A percentile compares a stretch with the other conserved stretches of the same genome.
These are phyloP conservation scores for Orycteropus afer DNA, from an alignment of 2,113 vertebrate species.

Conservation along the genomic window DNA sequence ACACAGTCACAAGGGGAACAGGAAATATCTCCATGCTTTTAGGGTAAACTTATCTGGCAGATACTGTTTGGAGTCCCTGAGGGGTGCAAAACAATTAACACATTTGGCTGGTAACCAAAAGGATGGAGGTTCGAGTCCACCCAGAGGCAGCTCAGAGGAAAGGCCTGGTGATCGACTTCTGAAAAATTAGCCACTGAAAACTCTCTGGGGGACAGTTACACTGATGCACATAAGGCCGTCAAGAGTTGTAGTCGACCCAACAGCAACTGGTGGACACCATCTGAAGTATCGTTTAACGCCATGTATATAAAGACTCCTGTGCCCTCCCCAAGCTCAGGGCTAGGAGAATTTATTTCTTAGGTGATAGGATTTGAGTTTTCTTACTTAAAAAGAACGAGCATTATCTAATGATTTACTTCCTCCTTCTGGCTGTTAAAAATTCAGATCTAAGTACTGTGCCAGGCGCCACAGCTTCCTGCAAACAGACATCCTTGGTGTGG, in stretches of 20 bases:
- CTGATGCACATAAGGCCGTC: background rate
- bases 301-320: background rate
- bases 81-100: no score
- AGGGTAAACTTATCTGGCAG: background rate
- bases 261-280: background rate
- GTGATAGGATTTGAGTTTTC: background rate
- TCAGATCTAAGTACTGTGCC: background rate
- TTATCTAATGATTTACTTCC: background rate
- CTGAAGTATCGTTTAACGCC: background rate
- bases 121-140: background rate
- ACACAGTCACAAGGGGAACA: background rate
- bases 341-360: background rate
- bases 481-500: background rate
- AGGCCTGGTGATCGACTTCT: background rate
- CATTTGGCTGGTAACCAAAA: background rate
- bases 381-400: background rate
- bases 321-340: background rate
- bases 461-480: background rate
- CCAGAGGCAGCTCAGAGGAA: background rate
- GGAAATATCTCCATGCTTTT: background rate
- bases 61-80: no score
- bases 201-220: no score
- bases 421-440: background rate
- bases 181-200: background rate
- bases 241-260: background rate